Base-by-base conservation (phyloP, 1,140 invertebrate species). In the Ooceraea biroi region DNA sequence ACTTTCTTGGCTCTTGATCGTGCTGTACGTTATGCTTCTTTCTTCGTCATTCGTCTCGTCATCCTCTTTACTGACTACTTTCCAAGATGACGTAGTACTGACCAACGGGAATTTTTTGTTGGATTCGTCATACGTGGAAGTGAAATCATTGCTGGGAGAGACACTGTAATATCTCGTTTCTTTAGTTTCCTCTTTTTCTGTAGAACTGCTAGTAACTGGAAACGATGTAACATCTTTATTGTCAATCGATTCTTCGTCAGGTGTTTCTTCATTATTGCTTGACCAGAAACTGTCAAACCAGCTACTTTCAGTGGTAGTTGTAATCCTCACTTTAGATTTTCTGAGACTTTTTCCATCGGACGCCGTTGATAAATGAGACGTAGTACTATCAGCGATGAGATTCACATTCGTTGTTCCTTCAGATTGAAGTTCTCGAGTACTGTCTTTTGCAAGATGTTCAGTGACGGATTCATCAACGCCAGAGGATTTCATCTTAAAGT, bases 381-480 rank as follows among this genome's bases (percentile, higher is more conserved):
- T 5, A 22, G 19, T 58, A 22, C 17, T n/a, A 27, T 12, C n/a
- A 3, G 17, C 66, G 17, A 41, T 12, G 46, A 57, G 17, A 69
- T 80, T 1, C 25, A 11, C 11, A 25, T 44, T 52, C 48, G 74
- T 78, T 22, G n/a, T 65, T 44, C 14, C 36, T 44, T 41, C 12
- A 11, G 65, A 46, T 14, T 30, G 36, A 27, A 46, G 36, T 69
- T 30, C 17, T n/a, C 10, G 0, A 19, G 2, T 57, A 36, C 50
- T 44, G 22, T 11, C 11, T 68, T 41, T 36, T 11, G 17, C 10
- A 10, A 46, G 12, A 3, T 63, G 10, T 17, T 30, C n/a, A 1
- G 46, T 41, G 30, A 50, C 50, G 50, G 36, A 30, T 1, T 71
- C 65, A 57, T 80, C 76, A 57, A 27, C 25, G 65, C 8, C 19